These are phyloP conservation scores for Mastomys natalensis DNA, from an alignment of 2,113 vertebrate genomes.

Conservation along the genomic window DNA sequence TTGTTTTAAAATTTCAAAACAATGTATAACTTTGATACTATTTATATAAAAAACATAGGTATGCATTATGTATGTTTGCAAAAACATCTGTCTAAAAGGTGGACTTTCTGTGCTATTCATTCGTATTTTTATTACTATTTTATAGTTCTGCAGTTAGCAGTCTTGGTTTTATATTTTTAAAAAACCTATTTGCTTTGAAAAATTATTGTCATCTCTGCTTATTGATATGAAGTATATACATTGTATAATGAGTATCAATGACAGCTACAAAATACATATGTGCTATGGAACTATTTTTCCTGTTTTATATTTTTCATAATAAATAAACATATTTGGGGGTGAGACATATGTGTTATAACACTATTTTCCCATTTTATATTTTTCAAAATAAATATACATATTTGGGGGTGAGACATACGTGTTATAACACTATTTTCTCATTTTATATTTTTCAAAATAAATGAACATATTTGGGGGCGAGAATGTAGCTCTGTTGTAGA, in stretches of 20 bases:
- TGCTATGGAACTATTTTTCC: not conserved
- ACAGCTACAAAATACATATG: not conserved
- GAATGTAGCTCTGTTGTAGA: not conserved
- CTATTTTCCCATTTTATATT: too few relatives aligned
- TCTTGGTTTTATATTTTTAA: conserved; percentile 32
- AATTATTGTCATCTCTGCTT: not conserved
- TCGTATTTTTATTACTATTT: conserved; percentile 16
- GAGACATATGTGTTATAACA: too few relatives aligned
- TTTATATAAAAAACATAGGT: not conserved
- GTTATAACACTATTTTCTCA: too few relatives aligned
- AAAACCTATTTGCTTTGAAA: not conserved
- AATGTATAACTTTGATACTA: not conserved
- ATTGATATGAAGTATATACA: not conserved
- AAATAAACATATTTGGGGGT: not conserved
- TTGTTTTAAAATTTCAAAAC: not conserved
- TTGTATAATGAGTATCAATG: conserved; percentile 14
- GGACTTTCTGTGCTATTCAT: not conserved
- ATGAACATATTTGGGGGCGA: not conserved
- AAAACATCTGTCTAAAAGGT: not conserved
- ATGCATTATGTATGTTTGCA: not conserved
- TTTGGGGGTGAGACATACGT: not conserved
- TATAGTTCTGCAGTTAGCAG: not conserved
- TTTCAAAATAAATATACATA: not conserved
- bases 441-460: not conserved
- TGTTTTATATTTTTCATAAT: not conserved